phyloP scores from a whole-genome alignment of 2,113 vertebrate species.

The Tamias sibiricus region DNA sequence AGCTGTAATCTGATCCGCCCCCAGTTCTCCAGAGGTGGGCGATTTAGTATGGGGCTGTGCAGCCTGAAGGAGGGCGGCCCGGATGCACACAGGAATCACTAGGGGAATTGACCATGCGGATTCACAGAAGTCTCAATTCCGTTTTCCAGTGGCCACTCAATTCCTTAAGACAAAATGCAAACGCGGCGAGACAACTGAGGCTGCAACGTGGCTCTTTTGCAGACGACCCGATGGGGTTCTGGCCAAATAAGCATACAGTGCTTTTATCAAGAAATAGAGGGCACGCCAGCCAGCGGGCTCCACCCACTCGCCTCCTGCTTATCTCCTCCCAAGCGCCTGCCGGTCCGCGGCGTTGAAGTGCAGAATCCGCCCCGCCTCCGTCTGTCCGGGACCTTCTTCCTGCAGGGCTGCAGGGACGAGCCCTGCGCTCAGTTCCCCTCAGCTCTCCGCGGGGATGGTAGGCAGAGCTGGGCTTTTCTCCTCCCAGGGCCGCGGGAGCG shows the following conservation, averaged over 20 bases:
- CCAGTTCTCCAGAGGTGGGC: neutral
- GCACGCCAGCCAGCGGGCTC: neutral
- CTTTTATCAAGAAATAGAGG: neutral
- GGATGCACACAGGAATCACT: neutral
- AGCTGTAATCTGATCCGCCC: neutral
- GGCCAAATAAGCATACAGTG: neutral
- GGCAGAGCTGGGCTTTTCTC: neutral
- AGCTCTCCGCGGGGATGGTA: neutral
- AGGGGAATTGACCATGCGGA: neutral
- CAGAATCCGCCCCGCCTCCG: accelerated
- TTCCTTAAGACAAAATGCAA: neutral
- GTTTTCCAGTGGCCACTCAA: neutral
- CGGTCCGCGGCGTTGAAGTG: neutral
- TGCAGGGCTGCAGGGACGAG: neutral
- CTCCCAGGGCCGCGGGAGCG: neutral
- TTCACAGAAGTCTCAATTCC: neutral
- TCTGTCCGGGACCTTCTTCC: neutral
- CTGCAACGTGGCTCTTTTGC: neutral
- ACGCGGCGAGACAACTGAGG: neutral
- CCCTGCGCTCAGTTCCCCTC: neutral
- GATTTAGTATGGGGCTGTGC: neutral
- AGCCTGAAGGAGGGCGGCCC: neutral
- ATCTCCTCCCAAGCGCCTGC: neutral
- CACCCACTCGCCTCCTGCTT: neutral
- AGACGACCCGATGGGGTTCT: neutral